Conservation (phyloP, 2,888 invertebrate species). For the Smittia sp. region DNA sequence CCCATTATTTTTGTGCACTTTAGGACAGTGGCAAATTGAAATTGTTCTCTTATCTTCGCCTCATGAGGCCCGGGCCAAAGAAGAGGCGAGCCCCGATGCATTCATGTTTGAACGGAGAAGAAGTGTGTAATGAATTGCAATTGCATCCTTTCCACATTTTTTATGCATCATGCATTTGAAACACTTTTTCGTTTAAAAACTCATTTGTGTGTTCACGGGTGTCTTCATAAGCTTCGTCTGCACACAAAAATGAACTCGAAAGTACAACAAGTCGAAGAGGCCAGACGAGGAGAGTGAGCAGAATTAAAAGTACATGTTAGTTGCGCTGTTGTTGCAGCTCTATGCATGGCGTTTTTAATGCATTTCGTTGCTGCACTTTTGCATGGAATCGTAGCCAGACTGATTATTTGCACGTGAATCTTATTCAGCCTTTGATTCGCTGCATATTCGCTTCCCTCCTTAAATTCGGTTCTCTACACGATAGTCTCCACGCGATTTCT, state of each 20-base stretch:
- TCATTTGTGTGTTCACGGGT: conserved; percentile 21
- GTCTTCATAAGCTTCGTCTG: not conserved
- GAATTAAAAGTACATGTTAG: conserved; percentile 29
- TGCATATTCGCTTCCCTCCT: not conserved
- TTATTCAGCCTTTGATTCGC: not conserved
- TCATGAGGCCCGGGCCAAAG: not conserved
- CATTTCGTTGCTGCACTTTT: not conserved
- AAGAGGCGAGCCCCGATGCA: conserved; percentile 9
- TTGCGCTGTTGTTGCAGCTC: not conserved
- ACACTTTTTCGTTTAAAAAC: conserved; percentile 19
- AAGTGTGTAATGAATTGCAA: conserved; percentile 36
- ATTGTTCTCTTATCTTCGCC: conserved; percentile 20
- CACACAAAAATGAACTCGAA: not conserved
- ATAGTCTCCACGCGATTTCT: not conserved
- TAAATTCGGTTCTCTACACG: not conserved
- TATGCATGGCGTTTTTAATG: not conserved
- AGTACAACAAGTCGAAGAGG: not conserved
- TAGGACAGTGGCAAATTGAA: conserved; percentile 37
- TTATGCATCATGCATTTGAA: conserved; percentile 35
- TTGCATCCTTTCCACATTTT: conserved; percentile 36
- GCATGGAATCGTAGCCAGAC: not conserved
- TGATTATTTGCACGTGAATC: conserved; percentile 27
- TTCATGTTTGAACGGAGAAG: conserved; percentile 5
- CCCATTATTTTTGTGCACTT: conserved; percentile 34
- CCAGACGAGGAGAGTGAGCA: conserved; percentile 26